Evolutionary conservation across 2,797 vertebrate species (phyloP).

Genomic region (Coregonus sp.): DNA sequence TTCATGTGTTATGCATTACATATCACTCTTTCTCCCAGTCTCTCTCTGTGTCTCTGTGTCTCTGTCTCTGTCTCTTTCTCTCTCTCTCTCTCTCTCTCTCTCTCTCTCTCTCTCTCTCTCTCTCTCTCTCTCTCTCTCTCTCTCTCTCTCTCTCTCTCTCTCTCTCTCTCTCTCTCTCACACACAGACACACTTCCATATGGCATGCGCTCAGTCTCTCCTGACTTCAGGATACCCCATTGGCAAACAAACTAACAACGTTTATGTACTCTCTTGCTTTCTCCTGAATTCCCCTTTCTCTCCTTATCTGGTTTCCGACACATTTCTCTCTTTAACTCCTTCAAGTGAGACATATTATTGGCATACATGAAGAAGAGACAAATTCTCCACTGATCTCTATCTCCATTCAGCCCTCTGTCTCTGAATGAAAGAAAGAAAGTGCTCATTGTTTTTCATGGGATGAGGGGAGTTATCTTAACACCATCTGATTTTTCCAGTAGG

Average conservation of each 20-base stretch:
- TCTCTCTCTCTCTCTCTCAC: neutral
- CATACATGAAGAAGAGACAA: constrained; percentile 22
- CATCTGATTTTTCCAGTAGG: constrained; percentile 18
- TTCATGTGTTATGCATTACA: constrained; percentile 65
- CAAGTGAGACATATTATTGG: constrained; percentile 6
- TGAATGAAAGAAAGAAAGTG: constrained; percentile 45
- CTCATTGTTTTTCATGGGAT: constrained; percentile 30
- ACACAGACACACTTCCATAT: constrained; percentile 43
- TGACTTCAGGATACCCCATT: constrained; percentile 21
- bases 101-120: too few species aligned
- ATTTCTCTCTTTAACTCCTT: constrained; percentile 4
- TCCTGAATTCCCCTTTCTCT: neutral
- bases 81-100: neutral
- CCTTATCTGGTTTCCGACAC: neutral
- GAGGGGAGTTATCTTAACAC: constrained; percentile 18
- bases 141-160: too few species aligned
- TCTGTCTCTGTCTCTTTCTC: constrained; percentile 22
- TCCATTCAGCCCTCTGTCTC: constrained; percentile 18
- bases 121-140: too few species aligned
- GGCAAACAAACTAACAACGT: constrained; percentile 48
- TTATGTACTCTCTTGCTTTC: constrained; percentile 23
- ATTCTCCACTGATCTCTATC: constrained; percentile 37
- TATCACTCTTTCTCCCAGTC: constrained; percentile 17
- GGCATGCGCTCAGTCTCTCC: constrained; percentile 47
- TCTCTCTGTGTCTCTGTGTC: constrained; percentile 23